Evolutionary conservation across 2,888 invertebrate species (phyloP).

Genomic region (Drosophila anomelani): DNA sequence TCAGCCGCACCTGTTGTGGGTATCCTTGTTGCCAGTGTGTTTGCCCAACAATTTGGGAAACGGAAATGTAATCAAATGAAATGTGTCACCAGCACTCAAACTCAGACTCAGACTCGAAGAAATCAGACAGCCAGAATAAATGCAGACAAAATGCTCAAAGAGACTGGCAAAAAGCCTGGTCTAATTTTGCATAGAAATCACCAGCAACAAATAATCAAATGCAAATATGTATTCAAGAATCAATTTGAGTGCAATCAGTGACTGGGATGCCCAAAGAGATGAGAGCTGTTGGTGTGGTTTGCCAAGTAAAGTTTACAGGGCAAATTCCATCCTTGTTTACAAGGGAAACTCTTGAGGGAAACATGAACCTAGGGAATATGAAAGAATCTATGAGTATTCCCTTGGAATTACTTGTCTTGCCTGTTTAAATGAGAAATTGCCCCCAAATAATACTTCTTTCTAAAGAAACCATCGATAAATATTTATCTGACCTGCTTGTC

Average conservation of each 20-base stretch:
- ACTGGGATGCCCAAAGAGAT: constrained; percentile 39
- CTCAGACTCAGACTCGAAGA: background rate
- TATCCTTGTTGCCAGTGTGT: background rate
- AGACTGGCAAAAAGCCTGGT: constrained; percentile 34
- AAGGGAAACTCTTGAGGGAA: background rate
- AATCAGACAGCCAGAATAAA: constrained; percentile 5
- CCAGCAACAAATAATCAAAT: constrained; percentile 79
- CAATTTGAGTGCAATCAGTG: constrained; percentile 80
- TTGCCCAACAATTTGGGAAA: constrained; percentile 19
- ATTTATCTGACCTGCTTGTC: constrained; percentile 50
- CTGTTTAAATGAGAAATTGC: no score
- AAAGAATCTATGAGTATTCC: background rate
- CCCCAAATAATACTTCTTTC: no score
- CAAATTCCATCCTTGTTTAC: background rate
- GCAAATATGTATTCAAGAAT: constrained; percentile 77
- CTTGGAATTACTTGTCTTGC: no score
- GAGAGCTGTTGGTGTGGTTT: constrained; percentile 41
- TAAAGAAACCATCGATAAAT: constrained; percentile 4
- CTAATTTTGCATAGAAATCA: constrained; percentile 80
- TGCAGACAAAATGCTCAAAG: constrained; percentile 39
- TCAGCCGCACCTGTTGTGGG: constrained; percentile 26
- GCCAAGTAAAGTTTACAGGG: background rate
- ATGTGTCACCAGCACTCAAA: constrained; percentile 60
- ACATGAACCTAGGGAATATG: background rate
- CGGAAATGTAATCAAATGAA: constrained; percentile 63